phyloP scores from a whole-genome alignment of 2,113 vertebrate genomes.

The Oriolus oriolus region DNA sequence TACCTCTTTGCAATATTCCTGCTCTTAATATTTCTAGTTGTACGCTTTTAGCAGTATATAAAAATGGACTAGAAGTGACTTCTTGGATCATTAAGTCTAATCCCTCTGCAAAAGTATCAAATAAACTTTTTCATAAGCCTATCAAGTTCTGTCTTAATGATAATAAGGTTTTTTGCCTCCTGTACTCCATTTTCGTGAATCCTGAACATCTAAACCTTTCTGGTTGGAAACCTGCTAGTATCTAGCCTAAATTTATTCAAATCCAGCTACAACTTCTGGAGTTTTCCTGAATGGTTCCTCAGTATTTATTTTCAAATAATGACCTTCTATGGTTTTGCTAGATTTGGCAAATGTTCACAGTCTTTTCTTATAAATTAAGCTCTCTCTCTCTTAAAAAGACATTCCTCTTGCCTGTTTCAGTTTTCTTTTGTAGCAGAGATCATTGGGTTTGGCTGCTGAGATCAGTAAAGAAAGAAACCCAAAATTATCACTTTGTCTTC shows the following conservation, averaged over 20 bases:
- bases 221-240: neutral
- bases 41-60: neutral
- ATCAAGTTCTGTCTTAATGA: neutral
- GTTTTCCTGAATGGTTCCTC: neutral
- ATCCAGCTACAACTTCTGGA: neutral
- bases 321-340: neutral
- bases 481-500: neutral
- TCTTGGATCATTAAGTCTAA: conserved; percentile 22
- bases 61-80: neutral
- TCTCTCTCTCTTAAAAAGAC: neutral
- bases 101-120: neutral
- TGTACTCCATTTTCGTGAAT: neutral
- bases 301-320: neutral
- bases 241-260: neutral
- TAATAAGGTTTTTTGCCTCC: neutral
- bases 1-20: neutral
- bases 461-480: neutral
- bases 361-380: neutral
- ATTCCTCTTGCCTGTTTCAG: neutral
- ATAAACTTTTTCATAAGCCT: neutral
- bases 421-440: neutral
- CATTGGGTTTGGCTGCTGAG: neutral
- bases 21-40: neutral
- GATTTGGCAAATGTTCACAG: neutral
- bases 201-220: neutral